A percentile compares a stretch with the other conserved stretches of the same genome.
Conservation (phyloP, 2,113 vertebrate genomes). For the Mus pahari region DNA sequence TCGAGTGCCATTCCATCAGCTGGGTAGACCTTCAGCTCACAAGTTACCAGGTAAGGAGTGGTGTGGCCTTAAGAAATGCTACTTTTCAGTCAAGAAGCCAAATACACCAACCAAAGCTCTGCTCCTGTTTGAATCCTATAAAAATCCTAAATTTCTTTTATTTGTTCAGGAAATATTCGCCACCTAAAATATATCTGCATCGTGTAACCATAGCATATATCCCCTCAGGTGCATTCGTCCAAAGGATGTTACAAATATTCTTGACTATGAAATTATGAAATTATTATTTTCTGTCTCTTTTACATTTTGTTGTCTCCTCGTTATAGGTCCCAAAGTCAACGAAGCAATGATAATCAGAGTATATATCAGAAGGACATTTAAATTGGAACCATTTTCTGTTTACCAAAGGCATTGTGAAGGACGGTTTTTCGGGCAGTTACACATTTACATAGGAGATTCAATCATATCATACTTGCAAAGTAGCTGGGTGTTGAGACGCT, state of each 20-base stretch:
- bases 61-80: neutral
- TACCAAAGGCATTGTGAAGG: slow-evolving; percentile 76
- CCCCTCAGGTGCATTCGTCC: neutral
- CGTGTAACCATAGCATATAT: neutral
- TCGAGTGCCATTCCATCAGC: neutral
- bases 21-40: neutral
- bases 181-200: slow-evolving; percentile 2
- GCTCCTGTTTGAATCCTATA: neutral
- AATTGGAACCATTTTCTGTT: slow-evolving; percentile 69
- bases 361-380: slow-evolving; percentile 69
- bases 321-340: slow-evolving; percentile 69
- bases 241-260: slow-evolving; percentile 38
- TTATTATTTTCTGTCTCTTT: slow-evolving; percentile 58
- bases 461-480: slow-evolving; percentile 82
- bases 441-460: slow-evolving; percentile 79
- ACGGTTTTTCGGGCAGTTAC: slow-evolving; percentile 63
- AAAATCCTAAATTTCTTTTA: slow-evolving; percentile 60
- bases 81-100: slow-evolving; percentile 25
- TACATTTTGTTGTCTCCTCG: slow-evolving; percentile 57
- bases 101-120: slow-evolving; percentile 3
- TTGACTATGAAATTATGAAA: slow-evolving; percentile 52
- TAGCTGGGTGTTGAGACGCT: slow-evolving; percentile 71
- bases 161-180: slow-evolving; percentile 43
- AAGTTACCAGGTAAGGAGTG: neutral
- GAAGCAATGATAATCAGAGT: slow-evolving; percentile 70